Base-by-base conservation (phyloP, 2,113 vertebrate genomes). In the Aegotheles bennettii region DNA sequence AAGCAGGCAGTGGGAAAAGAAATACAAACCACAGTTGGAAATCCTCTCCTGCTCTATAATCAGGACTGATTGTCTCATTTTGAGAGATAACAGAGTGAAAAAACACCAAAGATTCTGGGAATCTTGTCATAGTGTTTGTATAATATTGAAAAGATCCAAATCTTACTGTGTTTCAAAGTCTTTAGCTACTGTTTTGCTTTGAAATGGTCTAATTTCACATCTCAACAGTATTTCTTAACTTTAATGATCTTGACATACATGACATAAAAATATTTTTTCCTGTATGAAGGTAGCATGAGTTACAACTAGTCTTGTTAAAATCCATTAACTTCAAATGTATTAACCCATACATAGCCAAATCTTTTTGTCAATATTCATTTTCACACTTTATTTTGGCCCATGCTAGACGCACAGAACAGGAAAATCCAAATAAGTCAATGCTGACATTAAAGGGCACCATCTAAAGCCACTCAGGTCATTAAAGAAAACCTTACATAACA, bases 381-480 rank as follows among this genome's bases (percentile, higher is more conserved):
- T 96, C 61, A 91, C 33, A 76, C 47, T 96, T 94, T 90, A 92
- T 94, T 95, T 95, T 91, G 54, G 84, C 73, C 84, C 87, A 89
- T 89, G 77, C 73, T 94, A 91, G 76, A 94, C 0, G 63, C 93
- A 96, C 81, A 93, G 96, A 95, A 91, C 77, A 96, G 60, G 42
- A 87, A 93, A 94, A 91, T 87, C 51, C 95, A 89, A n/a, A 94
- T 38, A 85, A 92, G 43, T 77, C 54, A 91, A 85, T 69, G 75
- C 45, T 89, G 89, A 95, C 89, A 92, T 84, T 87, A 78, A 96
- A 89, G 80, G 64, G 67, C 50, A 86, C 36, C 67, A 83, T 88
- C 83, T 88, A 83, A 94, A 90, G 85, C 73, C 93, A 91, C 50
- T 89, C 73, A 88, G 84, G 81, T 68, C 84, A 43, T 67, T 90